Percentiles rank a stretch among this genome's conserved stretches.
Conservation (phyloP, 2,888 invertebrate species). For the Xylocampa areola region DNA sequence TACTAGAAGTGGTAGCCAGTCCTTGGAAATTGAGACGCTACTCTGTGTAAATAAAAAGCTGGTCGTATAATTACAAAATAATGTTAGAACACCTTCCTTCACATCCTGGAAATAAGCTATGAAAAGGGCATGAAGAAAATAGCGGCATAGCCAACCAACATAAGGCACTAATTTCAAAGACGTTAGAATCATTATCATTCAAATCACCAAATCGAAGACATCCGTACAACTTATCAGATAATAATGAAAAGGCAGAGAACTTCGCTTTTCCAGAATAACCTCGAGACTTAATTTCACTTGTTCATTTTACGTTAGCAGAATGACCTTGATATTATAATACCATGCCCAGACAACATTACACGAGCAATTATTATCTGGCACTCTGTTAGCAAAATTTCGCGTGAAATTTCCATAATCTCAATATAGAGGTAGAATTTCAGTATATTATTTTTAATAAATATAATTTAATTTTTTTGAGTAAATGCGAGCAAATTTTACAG, state of each 20-base stretch:
- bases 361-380: constrained; percentile 49
- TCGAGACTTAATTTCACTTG: constrained; percentile 41
- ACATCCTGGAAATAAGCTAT: constrained; percentile 1
- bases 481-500: constrained; percentile 30
- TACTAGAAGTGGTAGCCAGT: too few relatives aligned
- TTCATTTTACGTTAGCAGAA: constrained; percentile 16
- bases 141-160: constrained; percentile 1
- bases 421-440: constrained; percentile 30
- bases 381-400: constrained; percentile 49
- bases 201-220: constrained; percentile 50
- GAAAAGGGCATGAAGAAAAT: constrained; percentile 5
- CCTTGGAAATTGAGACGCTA: too few relatives aligned
- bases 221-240: constrained; percentile 48
- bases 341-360: constrained; percentile 52
- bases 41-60: too few relatives aligned
- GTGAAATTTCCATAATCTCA: constrained; percentile 45
- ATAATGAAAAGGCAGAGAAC: constrained; percentile 33
- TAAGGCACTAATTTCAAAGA: constrained; percentile 26
- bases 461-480: constrained; percentile 30
- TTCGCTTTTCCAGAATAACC: constrained; percentile 34
- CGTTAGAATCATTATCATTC: constrained; percentile 38
- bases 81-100: too few relatives aligned
- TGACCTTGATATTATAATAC: constrained; percentile 45
- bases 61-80: too few relatives aligned
- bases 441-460: constrained; percentile 36